phyloP scores from a whole-genome alignment of 2,888 invertebrate genomes.

The Philhelius pedissequus region DNA sequence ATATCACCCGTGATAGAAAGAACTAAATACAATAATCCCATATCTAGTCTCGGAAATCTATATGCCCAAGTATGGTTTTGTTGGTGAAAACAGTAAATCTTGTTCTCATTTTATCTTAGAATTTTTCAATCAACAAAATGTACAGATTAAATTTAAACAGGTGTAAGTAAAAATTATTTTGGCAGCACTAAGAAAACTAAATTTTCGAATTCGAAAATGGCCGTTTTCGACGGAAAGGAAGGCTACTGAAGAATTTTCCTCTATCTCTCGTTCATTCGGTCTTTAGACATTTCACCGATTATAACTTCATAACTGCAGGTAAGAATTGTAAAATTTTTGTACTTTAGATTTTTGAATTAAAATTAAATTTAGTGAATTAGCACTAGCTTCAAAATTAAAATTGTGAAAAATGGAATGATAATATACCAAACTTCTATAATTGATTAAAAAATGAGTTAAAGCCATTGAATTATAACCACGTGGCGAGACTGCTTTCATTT shows the following conservation, averaged over 20 bases:
- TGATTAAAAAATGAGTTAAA: neutral
- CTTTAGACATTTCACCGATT: conserved; percentile 77
- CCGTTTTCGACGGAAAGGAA: conserved; percentile 37
- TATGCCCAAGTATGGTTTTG: too few relatives aligned
- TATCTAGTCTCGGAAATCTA: too few relatives aligned
- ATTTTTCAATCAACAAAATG: too few relatives aligned
- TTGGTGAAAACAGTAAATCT: too few relatives aligned
- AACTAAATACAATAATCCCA: too few relatives aligned
- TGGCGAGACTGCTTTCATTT: conserved; percentile 5
- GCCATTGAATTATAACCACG: conserved; percentile 13
- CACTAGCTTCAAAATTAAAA: conserved; percentile 9
- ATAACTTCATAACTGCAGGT: conserved; percentile 77
- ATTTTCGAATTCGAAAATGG: conserved; percentile 36
- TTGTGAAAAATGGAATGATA: conserved; percentile 46
- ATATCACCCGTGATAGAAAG: too few relatives aligned
- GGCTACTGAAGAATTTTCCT: conserved; percentile 12
- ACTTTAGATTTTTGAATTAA: too few relatives aligned
- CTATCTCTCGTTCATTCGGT: conserved; percentile 77
- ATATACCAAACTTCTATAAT: neutral
- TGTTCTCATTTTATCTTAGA: too few relatives aligned
- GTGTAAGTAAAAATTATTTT: too few relatives aligned
- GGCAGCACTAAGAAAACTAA: neutral
- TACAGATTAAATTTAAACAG: too few relatives aligned
- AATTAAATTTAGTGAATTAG: too few relatives aligned
- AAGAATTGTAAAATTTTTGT: conserved; percentile 64